phyloP scores from a whole-genome alignment of 2,113 vertebrate species.

The Diadophis punctatus region DNA sequence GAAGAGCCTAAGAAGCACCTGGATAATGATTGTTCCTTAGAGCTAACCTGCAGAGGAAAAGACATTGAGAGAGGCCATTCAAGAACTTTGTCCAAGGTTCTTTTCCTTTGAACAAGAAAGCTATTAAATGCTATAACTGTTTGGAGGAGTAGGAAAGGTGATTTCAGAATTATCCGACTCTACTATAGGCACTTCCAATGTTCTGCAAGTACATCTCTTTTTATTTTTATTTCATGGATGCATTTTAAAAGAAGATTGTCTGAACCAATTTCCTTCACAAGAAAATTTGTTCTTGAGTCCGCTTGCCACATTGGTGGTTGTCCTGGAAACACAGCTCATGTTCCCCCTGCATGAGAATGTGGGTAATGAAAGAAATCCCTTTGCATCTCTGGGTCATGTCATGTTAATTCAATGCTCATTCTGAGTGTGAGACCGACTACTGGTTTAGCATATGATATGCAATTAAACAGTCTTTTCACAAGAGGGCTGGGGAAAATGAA shows the following conservation, averaged over 20 bases:
- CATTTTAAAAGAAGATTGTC: slow-evolving; percentile 13
- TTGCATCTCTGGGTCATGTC: slow-evolving; percentile 49
- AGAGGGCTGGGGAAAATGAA: neutral
- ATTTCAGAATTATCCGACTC: neutral
- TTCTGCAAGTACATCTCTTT: neutral
- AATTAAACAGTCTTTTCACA: slow-evolving; percentile 25
- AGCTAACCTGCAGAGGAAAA: neutral
- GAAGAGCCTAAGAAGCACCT: neutral
- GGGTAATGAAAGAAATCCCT: slow-evolving; percentile 48
- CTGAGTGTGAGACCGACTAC: slow-evolving; percentile 14
- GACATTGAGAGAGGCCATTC: neutral
- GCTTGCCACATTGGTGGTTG: slow-evolving; percentile 38
- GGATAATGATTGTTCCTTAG: neutral
- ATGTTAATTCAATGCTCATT: slow-evolving; percentile 30
- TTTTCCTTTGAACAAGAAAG: neutral
- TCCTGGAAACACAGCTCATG: slow-evolving; percentile 48
- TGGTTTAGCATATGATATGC: slow-evolving; percentile 28
- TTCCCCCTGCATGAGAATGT: slow-evolving; percentile 18
- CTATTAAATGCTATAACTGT: neutral
- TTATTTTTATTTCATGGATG: neutral
- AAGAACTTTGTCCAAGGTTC: neutral
- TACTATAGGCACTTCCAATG: neutral
- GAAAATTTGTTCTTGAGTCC: slow-evolving; percentile 32
- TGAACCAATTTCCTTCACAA: slow-evolving; percentile 27
- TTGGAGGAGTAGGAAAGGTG: neutral